Base-by-base conservation (phyloP, 2,113 vertebrate genomes). In the Strix aluco region DNA sequence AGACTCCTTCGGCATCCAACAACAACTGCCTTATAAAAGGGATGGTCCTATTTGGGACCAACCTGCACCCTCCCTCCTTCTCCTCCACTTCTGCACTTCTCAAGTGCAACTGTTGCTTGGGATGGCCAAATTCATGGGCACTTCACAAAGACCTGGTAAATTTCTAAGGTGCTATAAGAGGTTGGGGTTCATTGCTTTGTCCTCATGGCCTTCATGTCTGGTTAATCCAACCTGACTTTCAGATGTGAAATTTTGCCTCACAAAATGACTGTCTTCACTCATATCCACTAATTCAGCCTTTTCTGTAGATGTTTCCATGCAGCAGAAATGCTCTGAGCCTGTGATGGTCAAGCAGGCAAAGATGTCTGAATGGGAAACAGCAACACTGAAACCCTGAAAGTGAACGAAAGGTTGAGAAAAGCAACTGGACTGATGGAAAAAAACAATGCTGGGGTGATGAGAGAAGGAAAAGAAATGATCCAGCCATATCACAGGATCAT, bases 241-340 rank as follows among this genome's bases (percentile, higher is more conserved):
- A 65, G 57, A 36, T 7, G 12, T 19, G 15, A 58, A 71, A 75
- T 57, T 44, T 57, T 44, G 58, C 4, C n/a, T 36, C 29, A 57
- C 59, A 51, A 14, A 63, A 26, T 5, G 51, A 67, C 49, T 5
- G 32, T 30, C 38, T 62, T 66, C 34, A 44, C 54, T 67, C 36
- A 2, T 0, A 62, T 21, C 19, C 52, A 23, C 22, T 57, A 19
- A 18, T 4, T 77, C 54, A 65, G 13, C 11, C 40, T 36, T n/a
- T 69, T 65, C 25, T 16, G 12, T 2, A 20, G 46, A 47, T 0
- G 0, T 1, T 55, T 34, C 34, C 25, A 36, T 1, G 27, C 30
- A 83, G 44, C 62, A 66, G 34, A 36, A 83, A 57, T 0, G 2
- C 4, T 25, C 16, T 36, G 23, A 81, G 75, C 11, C 25, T 9